Percentiles rank a stretch among this genome's conserved stretches.
Conservation (phyloP, 2,113 vertebrate genomes). For the Anoplopoma fimbria region DNA sequence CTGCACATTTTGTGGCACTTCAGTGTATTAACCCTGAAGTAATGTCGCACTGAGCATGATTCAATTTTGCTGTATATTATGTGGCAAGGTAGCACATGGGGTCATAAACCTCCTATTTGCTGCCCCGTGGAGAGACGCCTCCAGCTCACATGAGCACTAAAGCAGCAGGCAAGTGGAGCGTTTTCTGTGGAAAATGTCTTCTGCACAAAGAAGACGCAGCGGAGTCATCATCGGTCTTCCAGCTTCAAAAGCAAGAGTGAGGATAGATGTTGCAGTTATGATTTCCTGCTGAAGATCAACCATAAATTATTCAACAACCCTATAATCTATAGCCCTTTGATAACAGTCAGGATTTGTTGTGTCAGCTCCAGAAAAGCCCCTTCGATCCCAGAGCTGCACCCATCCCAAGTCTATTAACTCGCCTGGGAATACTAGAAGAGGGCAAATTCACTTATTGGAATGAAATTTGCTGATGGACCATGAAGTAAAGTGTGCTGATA, state of each 20-base stretch:
- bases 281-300: slow-evolving; percentile 55
- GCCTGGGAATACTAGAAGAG: slow-evolving; percentile 26
- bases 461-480: slow-evolving; percentile 71
- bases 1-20: slow-evolving; percentile 21
- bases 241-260: slow-evolving; percentile 29
- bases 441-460: slow-evolving; percentile 49
- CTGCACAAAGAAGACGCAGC: neutral
- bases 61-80: slow-evolving; percentile 40
- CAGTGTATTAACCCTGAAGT: slow-evolving; percentile 35
- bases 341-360: slow-evolving; percentile 65
- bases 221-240: slow-evolving; percentile 23
- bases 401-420: slow-evolving; percentile 48
- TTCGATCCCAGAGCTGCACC: slow-evolving; percentile 7
- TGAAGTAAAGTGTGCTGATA: slow-evolving; percentile 32
- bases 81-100: slow-evolving; percentile 17
- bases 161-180: slow-evolving; percentile 1
- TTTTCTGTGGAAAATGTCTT: slow-evolving; percentile 15
- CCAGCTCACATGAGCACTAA: slow-evolving; percentile 10
- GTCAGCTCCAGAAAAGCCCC: slow-evolving; percentile 34
- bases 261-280: slow-evolving; percentile 21
- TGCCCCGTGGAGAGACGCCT: slow-evolving; percentile 5
- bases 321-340: slow-evolving; percentile 62
- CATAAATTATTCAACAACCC: slow-evolving; percentile 73
- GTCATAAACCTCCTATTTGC: slow-evolving; percentile 41
- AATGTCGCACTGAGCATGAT: slow-evolving; percentile 43